Percentiles rank a stretch among this genome's conserved stretches.
Conservation (phyloP, 2,113 vertebrate genomes). For the Pithys albifrons region DNA sequence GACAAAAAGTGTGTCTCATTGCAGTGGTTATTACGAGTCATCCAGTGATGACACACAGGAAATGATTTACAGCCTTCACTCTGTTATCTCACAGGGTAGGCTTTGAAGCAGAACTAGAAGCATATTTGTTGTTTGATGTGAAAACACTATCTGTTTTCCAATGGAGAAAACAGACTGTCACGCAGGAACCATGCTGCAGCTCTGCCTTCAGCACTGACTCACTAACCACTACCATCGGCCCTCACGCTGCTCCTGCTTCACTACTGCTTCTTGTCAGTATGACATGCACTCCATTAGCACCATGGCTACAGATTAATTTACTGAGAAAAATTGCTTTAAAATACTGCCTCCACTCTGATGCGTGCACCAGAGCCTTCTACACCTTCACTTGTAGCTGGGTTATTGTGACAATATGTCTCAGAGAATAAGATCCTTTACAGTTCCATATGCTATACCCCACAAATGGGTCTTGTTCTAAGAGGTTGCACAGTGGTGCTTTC, state of each 20-base stretch:
- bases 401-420: neutral
- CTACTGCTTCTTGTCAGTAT: neutral
- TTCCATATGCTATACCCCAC: neutral
- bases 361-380: neutral
- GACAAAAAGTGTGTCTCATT: neutral
- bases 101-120: neutral
- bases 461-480: neutral
- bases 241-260: neutral
- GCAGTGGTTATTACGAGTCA: neutral
- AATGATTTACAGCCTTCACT: neutral
- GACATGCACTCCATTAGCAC: too few relatives aligned
- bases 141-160: rapidly evolving
- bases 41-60: neutral
- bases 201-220: neutral
- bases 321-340: neutral
- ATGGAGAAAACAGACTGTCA: neutral
- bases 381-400: neutral
- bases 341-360: neutral
- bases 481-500: neutral
- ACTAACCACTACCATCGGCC: rapidly evolving
- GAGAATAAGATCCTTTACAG: neutral
- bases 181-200: rapidly evolving
- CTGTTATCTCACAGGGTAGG: neutral
- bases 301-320: neutral
- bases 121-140: neutral